These are phyloP conservation scores for Thelaira solivaga DNA, from an alignment of 2,888 invertebrate genomes.

Conservation along the genomic window DNA sequence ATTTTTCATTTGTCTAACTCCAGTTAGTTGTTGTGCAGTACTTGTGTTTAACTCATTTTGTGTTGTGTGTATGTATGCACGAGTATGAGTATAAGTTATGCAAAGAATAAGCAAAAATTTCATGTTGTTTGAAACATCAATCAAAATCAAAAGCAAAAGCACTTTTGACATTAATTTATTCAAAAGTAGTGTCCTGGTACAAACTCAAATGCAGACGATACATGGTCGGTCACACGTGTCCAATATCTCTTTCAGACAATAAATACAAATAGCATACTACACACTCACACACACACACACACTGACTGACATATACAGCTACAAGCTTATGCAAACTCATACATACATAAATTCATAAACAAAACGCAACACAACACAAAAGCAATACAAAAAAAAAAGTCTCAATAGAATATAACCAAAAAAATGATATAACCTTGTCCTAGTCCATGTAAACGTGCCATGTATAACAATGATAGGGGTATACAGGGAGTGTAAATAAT, in stretches of 20 bases:
- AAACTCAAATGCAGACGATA: conserved; percentile 60
- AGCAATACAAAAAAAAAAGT: not conserved
- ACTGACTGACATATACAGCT: not conserved
- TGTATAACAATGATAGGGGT: not conserved
- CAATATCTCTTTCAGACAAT: too few relatives aligned
- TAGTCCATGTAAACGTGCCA: not conserved
- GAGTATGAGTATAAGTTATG: conserved; percentile 30
- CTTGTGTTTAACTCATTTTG: not conserved
- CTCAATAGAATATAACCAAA: not conserved
- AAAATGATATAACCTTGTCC: not conserved
- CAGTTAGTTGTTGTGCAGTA: not conserved
- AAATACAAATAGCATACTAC: not conserved
- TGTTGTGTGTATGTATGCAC: too few relatives aligned
- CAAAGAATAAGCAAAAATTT: conserved; percentile 3
- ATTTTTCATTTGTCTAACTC: too few relatives aligned
- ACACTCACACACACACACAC: not conserved
- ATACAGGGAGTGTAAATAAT: not conserved
- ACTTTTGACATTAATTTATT: conserved; percentile 77
- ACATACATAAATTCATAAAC: conserved; percentile 9
- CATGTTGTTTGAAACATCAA: conserved; percentile 71
- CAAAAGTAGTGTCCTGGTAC: conserved; percentile 72
- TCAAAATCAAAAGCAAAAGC: conserved; percentile 75
- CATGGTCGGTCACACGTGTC: too few relatives aligned
- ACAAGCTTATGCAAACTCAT: not conserved
- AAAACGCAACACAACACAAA: not conserved